These are phyloP conservation scores for Caerostris extrusa DNA, from an alignment of 1,140 invertebrate genomes.

Conservation along the genomic window DNA sequence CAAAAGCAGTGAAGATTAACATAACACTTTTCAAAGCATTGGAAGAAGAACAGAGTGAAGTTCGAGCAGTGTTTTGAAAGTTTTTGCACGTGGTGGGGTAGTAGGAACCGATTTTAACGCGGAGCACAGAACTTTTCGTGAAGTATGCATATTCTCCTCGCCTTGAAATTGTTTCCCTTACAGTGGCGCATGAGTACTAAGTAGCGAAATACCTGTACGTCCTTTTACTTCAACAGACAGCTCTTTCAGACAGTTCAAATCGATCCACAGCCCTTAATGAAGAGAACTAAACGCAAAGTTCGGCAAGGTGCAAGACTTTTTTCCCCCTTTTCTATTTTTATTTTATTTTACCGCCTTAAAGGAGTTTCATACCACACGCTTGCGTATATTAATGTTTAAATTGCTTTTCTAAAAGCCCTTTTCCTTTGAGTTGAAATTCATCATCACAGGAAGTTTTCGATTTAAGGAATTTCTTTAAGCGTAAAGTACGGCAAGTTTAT, in stretches of 20 bases:
- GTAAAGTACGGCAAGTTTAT: too few species aligned
- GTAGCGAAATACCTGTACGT: constrained; percentile 24
- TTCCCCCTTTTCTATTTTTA: background rate
- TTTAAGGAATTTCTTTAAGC: background rate
- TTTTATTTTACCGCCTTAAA: background rate
- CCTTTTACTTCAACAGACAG: constrained; percentile 42
- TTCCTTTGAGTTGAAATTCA: background rate
- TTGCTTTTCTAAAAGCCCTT: background rate
- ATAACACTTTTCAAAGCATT: background rate
- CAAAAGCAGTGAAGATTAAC: background rate
- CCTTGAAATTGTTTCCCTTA: constrained; percentile 42
- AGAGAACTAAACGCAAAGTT: constrained; percentile 48
- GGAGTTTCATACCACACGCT: constrained; percentile 5
- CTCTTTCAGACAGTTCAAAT: constrained; percentile 64
- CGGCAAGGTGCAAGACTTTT: constrained; percentile 27
- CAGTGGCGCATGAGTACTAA: constrained; percentile 11
- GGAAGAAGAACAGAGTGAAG: background rate
- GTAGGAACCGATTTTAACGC: background rate
- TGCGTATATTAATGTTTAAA: background rate
- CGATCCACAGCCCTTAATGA: constrained; percentile 57
- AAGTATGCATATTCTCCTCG: constrained; percentile 28
- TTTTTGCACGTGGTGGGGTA: background rate
- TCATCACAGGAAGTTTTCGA: background rate
- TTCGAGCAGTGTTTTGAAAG: background rate
- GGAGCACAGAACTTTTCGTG: background rate